phyloP scores from a whole-genome alignment of 2,113 vertebrate genomes.

The Verasper variegatus region DNA sequence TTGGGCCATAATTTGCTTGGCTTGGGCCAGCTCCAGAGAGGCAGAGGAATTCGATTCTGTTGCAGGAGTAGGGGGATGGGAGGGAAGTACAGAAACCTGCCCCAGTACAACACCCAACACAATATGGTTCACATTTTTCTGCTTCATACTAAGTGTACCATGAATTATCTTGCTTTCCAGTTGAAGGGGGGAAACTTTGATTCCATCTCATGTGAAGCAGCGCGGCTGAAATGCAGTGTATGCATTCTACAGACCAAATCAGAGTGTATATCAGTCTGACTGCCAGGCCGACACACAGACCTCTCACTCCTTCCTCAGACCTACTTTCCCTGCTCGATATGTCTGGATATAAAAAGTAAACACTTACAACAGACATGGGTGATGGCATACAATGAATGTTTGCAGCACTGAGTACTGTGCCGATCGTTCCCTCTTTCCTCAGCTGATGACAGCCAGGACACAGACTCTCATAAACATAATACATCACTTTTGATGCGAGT shows the following conservation, averaged over 20 bases:
- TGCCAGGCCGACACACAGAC: constrained; percentile 9
- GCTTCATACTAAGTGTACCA: constrained; percentile 65
- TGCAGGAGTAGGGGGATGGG: constrained; percentile 37
- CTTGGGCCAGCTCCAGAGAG: constrained; percentile 72
- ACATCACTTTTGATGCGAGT: constrained; percentile 67
- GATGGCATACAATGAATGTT: constrained; percentile 19
- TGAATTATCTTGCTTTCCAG: constrained; percentile 68
- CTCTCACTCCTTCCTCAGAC: constrained; percentile 6
- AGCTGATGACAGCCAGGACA: constrained; percentile 65
- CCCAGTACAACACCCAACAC: constrained; percentile 58
- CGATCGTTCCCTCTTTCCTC: constrained; percentile 38
- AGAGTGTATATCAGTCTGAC: constrained; percentile 14
- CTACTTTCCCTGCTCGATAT: constrained; percentile 9
- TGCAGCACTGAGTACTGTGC: constrained; percentile 39
- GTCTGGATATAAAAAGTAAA: constrained; percentile 57
- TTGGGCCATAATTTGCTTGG: constrained; percentile 75
- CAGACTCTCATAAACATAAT: constrained; percentile 58
- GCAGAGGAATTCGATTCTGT: constrained; percentile 65
- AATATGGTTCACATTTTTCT: constrained; percentile 78
- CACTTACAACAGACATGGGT: constrained; percentile 9
- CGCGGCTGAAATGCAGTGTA: constrained; percentile 43
- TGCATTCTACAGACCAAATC: constrained; percentile 15
- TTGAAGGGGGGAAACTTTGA: constrained; percentile 48
- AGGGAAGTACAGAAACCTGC: constrained; percentile 42
- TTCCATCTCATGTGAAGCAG: constrained; percentile 54